These are phyloP conservation scores for Dorcus hopei DNA, from an alignment of 2,888 invertebrate species.

Conservation along the genomic window DNA sequence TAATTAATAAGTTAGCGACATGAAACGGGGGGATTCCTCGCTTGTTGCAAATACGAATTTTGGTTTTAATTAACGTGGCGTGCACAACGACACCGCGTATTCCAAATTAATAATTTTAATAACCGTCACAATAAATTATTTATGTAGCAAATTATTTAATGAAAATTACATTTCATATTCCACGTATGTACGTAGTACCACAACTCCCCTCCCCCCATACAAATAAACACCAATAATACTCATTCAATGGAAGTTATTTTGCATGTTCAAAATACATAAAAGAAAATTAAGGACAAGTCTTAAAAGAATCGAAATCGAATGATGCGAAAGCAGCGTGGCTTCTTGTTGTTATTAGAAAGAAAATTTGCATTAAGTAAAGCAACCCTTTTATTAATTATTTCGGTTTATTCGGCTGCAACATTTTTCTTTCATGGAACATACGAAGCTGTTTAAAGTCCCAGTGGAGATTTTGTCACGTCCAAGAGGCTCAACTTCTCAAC, in stretches of 20 bases:
- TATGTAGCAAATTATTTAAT: not conserved
- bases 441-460: conserved; percentile 42
- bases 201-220: too few species aligned
- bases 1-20: conserved; percentile 1
- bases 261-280: too few species aligned
- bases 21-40: not conserved
- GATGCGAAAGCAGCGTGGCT: too few species aligned
- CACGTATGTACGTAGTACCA: not conserved
- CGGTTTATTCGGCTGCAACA: conserved; percentile 11
- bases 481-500: conserved; percentile 40
- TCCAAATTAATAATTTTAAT: not conserved
- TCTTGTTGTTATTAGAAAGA: too few species aligned
- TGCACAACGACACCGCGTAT: not conserved
- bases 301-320: too few species aligned
- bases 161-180: not conserved
- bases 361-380: not conserved
- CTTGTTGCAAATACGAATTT: not conserved
- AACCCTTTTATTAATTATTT: conserved; percentile 16
- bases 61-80: not conserved
- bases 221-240: too few species aligned
- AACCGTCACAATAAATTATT: not conserved
- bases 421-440: conserved; percentile 13
- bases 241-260: too few species aligned
- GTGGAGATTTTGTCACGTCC: conserved; percentile 52
- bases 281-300: too few species aligned